Conservation (phyloP, 92 coral and sea anemone species). For the Plumapathes pennacea region DNA sequence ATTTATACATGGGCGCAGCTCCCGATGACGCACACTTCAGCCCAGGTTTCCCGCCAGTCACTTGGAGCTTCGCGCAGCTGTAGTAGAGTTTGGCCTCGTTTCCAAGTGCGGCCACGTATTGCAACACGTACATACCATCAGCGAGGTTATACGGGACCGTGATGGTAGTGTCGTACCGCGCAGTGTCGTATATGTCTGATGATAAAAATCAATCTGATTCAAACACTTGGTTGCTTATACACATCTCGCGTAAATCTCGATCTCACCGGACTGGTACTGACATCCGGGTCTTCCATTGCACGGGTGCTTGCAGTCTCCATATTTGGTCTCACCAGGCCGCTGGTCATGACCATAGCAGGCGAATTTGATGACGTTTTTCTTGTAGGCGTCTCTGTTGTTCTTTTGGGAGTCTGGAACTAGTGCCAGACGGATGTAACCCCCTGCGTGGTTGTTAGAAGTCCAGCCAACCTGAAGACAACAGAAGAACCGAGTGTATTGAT, state of each 20-base stretch:
- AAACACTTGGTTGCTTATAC: background rate
- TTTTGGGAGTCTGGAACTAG: conserved; percentile 30
- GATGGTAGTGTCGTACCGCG: conserved; percentile 43
- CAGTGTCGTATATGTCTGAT: conserved; percentile 24
- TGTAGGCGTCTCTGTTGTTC: conserved; percentile 18
- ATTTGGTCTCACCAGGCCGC: conserved; percentile 34
- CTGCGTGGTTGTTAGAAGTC: conserved; percentile 53
- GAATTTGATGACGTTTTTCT: conserved; percentile 33
- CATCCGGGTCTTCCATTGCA: conserved; percentile 57
- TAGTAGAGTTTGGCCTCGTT: conserved; percentile 31
- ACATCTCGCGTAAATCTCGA: too few relatives aligned
- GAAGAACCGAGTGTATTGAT: too few relatives aligned
- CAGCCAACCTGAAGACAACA: conserved; percentile 38
- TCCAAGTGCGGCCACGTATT: conserved; percentile 20
- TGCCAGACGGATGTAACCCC: conserved; percentile 38
- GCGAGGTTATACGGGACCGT: conserved; percentile 38
- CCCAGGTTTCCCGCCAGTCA: conserved; percentile 31
- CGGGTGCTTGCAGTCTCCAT: conserved; percentile 54
- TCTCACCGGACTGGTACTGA: conserved; percentile 42
- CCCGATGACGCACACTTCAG: conserved; percentile 14
- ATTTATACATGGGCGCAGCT: conserved; percentile 15
- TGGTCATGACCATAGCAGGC: conserved; percentile 55
- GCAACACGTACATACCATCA: conserved; percentile 44
- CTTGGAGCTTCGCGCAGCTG: conserved; percentile 42
- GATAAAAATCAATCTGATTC: background rate